phyloP scores from a whole-genome alignment of 2,888 invertebrate genomes.

The Calliphora vomitoria region DNA sequence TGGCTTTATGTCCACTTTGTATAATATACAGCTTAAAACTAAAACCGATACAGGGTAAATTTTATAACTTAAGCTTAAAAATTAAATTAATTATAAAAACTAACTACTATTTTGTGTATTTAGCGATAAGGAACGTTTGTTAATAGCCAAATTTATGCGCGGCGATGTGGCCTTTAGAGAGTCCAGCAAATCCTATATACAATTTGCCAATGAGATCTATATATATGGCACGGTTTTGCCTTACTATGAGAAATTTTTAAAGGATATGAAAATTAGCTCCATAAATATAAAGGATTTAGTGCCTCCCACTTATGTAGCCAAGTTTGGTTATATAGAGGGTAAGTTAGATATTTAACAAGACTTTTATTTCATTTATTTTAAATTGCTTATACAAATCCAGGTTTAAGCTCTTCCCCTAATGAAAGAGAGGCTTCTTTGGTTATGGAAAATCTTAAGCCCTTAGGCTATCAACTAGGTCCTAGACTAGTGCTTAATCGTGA shows the following conservation, averaged over 20 bases:
- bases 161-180: conserved; percentile 80
- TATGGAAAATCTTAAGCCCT: conserved; percentile 80
- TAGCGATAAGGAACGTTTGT: conserved; percentile 75
- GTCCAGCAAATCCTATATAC: conserved; percentile 80
- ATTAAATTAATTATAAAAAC: not conserved
- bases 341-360: conserved; percentile 1
- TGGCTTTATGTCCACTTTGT: conserved; percentile 83
- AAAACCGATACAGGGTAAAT: conserved; percentile 74
- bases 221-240: conserved; percentile 81
- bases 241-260: conserved; percentile 79
- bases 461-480: conserved; percentile 82
- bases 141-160: conserved; percentile 83
- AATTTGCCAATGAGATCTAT: conserved; percentile 82
- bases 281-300: conserved; percentile 77
- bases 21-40: conserved; percentile 78
- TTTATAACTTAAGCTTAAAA: not conserved
- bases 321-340: conserved; percentile 81
- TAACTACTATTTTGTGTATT: conserved; percentile 3
- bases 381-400: conserved; percentile 65
- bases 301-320: conserved; percentile 79
- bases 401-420: conserved; percentile 74
- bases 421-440: conserved; percentile 81
- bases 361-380: not conserved
- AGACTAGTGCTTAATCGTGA: conserved; percentile 78
- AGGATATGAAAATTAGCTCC: conserved; percentile 63